A percentile compares a stretch with the other conserved stretches of the same genome.
Conservation (phyloP, 2,113 vertebrate genomes). For the Climacteris rufus region DNA sequence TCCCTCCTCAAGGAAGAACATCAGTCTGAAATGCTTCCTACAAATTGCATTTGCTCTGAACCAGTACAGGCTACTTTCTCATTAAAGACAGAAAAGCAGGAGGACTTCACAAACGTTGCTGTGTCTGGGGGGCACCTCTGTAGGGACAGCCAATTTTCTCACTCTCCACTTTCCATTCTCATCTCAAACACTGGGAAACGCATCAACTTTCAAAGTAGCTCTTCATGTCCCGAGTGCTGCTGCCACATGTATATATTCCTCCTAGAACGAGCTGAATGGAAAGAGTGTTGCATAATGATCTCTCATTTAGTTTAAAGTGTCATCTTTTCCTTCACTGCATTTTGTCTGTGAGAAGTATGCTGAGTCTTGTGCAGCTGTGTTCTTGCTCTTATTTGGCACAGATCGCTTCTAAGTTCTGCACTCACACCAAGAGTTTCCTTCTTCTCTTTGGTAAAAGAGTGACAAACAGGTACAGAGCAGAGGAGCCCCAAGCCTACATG, state of each 20-base stretch:
- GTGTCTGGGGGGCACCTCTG: background rate
- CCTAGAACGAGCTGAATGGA: background rate
- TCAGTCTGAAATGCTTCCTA: background rate
- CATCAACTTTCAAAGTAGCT: constrained; percentile 9
- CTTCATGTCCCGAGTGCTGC: background rate
- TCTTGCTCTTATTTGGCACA: background rate
- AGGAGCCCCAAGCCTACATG: background rate
- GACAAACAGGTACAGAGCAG: background rate
- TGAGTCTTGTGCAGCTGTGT: constrained; percentile 40
- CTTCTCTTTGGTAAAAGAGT: background rate
- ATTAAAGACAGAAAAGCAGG: background rate
- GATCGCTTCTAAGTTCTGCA: background rate
- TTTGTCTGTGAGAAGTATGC: constrained; percentile 23
- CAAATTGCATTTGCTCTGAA: background rate
- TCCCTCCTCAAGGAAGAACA: background rate
- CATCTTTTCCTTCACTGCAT: constrained; percentile 2
- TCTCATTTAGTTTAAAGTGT: constrained; percentile 39
- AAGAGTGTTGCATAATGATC: constrained; percentile 16
- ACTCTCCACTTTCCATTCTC: background rate
- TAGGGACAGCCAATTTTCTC: background rate
- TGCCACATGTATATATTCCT: background rate
- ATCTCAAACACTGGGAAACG: background rate
- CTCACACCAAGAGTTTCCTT: background rate
- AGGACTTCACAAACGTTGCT: background rate
- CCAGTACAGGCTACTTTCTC: background rate